A percentile compares a stretch with the other conserved stretches of the same genome.
Conservation (phyloP, 2,888 invertebrate genomes). For the Erpobdella octoculata region DNA sequence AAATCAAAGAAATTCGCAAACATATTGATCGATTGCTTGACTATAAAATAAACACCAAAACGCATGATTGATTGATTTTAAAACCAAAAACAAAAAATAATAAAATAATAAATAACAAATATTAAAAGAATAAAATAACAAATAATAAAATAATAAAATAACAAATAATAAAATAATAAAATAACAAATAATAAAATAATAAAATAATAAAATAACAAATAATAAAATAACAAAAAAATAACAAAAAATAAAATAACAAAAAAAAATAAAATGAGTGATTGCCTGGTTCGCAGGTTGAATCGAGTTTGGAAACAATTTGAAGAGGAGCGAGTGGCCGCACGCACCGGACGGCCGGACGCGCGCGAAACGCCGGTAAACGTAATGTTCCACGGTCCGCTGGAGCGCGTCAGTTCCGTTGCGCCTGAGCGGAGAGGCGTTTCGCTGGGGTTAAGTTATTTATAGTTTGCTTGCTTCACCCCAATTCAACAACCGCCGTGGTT, state of each 20-base stretch:
- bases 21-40: no score
- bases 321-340: neutral
- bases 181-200: neutral
- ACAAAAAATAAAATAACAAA: neutral
- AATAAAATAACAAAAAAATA: neutral
- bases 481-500: neutral
- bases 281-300: neutral
- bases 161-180: neutral
- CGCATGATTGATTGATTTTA: no score
- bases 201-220: neutral
- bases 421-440: neutral
- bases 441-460: constrained; percentile 10
- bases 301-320: neutral
- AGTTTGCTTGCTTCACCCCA: neutral
- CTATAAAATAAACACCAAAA: no score
- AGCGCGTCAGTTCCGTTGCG: neutral
- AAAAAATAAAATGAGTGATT: neutral
- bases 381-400: neutral
- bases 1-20: no score
- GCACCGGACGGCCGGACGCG: neutral
- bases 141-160: neutral
- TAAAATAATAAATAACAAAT: no score
- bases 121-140: no score
- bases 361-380: neutral
- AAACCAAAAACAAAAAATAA: no score